Evolutionary conservation across 2,888 invertebrate genomes (phyloP), one percentile per base, ranked within the genome.

Genomic region (Platycheirus rosarum): DNA sequence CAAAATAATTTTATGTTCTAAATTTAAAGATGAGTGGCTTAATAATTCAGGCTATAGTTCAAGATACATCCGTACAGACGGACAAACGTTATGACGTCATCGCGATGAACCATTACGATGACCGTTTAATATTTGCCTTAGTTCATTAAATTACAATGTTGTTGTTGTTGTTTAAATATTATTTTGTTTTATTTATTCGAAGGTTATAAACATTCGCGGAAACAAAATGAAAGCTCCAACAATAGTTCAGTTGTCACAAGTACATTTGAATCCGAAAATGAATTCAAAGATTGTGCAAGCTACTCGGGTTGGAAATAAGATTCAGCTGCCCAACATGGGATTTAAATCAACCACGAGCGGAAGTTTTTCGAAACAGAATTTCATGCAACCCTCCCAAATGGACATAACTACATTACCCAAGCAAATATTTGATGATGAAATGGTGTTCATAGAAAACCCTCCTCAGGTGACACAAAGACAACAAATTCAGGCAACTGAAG

Each of bases 361-460:
- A 65, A 16, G 74, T 60, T 78, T 57, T 20, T 74, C 84, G 89
- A 86, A 87, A 46, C 66, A 85, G n/a, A 86, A 86, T 11, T 35
- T 87, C 14, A 89, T 92, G 0, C 93, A 92, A 85, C 86, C 92
- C 11, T 93, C 93, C 0, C 92, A 93, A 6, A 80, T 88, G 40
- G 90, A 92, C 0, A 94, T 93, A 86, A 93, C 91, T 77, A 92
- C 92, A 7, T 89, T 94, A 14, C 94, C 94, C 0, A 93, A 93
- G 6, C 94, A 94, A 87, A 93, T 94, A 86, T 93, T 94, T 87
- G 93, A 94, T 88, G 93, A 94, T 85, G 94, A 94, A 74, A 48
- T 68, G 66, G 62, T 71, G 4, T 63, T 63, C 37, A 11, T 68
- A 14, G 71, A 79, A 2, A 79, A 66, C 7, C 20, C 20, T 7